Evolutionary conservation across 2,797 vertebrate species (phyloP), one percentile per base, ranked within the genome.

Genomic region (Tangara arthus): DNA sequence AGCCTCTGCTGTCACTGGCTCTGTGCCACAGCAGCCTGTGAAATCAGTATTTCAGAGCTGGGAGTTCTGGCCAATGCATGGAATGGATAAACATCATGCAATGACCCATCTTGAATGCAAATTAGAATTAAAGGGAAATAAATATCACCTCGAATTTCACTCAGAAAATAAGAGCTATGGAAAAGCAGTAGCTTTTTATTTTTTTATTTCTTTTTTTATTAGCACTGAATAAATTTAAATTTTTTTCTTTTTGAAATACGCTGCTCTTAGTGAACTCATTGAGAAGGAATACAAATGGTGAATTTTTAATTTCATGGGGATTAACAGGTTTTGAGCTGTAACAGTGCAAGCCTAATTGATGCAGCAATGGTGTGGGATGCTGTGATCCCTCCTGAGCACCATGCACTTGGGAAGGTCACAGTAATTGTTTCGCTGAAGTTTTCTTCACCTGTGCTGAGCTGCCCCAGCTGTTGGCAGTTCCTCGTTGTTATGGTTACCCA

Each of bases 401-500:
- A 12, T 15, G 59, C 63, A 56, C 47, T 15, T 6, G 75, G 46
- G 64, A 82, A 90, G 78, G 87, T 76, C 89, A 49, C 12, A 15
- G 60, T 32, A 21, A 87, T 82, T 76, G 46, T 66, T 93, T 65
- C 27, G 65, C 27, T 94, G 37, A 72, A 81, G 59, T 90, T 87
- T 37, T 37, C 20, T 75, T 64, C 65, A 44, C 68, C 28, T 53
- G 53, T 44, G n/a, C 14, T 82, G 86, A 90, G 47, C 75, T 81
- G 47, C 46, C 82, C 90, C 95, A 95, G 93, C 95, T 96, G 95
- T 26, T 87, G 72, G 87, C 81, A 92, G 91, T 80, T 66, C 35
- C 59, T 76, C 0, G 32, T 92, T 91, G 94, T 75, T 87, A 79
- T 44, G 73, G 87, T 95, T 84, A 94, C 91, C 84, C 73, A 52